Base-by-base conservation (phyloP, 53 echinoderm and acorn worm species). In the Patiria pectinifera region DNA sequence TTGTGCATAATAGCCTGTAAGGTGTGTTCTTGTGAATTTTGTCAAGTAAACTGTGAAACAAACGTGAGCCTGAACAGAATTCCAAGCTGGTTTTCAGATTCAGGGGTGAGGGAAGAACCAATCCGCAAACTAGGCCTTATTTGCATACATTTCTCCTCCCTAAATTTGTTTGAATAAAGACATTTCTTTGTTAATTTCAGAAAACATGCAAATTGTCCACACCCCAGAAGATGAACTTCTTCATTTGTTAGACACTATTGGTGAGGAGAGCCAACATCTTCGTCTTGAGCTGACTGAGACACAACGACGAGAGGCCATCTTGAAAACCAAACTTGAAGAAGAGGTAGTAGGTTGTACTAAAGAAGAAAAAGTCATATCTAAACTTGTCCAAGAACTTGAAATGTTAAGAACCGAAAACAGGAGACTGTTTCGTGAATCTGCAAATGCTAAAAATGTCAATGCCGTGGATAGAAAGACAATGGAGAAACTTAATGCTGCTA, bases 361-460 rank as follows among this genome's bases (percentile, higher is more conserved):
- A 14, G 97, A 97, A 71, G 95, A 97, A 62, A 91, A 94, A 76
- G 97, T 97, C 59, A 95, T 97, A 35, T 92, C 95, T 35, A 96
- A 96, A 85, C 93, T 97, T 2, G 93, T 97, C 45, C 95, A 94
- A 78, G 97, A 97, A 75, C 86, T 97, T 23, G 97, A 97, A 93
- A 97, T 97, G 96, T 84, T 97, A 21, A 89, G 97, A 71, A 84
- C 92, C 2, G 97, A 97, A 93, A 97, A 97, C 92, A 80, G 92
- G 18, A 77, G 94, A 6, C 86, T 97, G 48, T 97, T 97, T 80
- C 94, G 94, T 16, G 97, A 97, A 60, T 69, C 95, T 10, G 97
- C 97, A 15, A 91, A 71, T 71, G 94, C 97, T 2, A 93, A 93
- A 60, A 95, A 91, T n/a, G 62, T 83, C 66, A 93, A 87, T 48